Conservation (phyloP, 2,888 invertebrate species). For the Apamea crenata region DNA sequence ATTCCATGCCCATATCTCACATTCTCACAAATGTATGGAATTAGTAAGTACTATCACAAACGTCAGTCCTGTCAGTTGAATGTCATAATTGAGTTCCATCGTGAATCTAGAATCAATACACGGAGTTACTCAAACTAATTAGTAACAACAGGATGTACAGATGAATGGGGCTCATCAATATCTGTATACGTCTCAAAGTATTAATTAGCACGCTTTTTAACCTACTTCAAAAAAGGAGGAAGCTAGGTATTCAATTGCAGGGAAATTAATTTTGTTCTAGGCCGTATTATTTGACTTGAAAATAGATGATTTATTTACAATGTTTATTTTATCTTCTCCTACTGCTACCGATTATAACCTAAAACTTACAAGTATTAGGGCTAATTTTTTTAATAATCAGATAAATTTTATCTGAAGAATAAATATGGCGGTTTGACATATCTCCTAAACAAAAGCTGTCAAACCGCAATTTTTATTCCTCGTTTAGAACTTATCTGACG, state of each 20-base stretch:
- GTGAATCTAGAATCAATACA: slow-evolving; percentile 14
- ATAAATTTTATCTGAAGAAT: background rate
- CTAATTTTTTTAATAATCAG: too few relatives aligned
- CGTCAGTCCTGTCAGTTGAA: background rate
- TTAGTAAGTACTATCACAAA: background rate
- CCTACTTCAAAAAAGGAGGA: background rate
- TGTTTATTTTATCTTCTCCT: background rate
- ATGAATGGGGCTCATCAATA: slow-evolving; percentile 9
- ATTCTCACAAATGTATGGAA: background rate
- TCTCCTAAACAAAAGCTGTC: background rate
- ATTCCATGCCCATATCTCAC: background rate
- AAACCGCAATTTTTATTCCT: background rate
- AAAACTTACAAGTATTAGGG: too few relatives aligned
- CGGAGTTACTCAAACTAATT: slow-evolving; percentile 12
- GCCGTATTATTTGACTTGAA: background rate
- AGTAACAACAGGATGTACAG: background rate
- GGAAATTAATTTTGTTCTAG: background rate
- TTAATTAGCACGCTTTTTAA: background rate
- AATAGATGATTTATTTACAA: background rate
- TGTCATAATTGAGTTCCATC: background rate
- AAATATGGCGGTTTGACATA: background rate
- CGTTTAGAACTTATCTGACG: background rate
- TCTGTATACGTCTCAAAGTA: background rate
- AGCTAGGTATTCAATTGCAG: background rate
- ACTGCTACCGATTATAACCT: background rate